phyloP scores from a whole-genome alignment of 2,888 invertebrate species.

The Polietes domitor region DNA sequence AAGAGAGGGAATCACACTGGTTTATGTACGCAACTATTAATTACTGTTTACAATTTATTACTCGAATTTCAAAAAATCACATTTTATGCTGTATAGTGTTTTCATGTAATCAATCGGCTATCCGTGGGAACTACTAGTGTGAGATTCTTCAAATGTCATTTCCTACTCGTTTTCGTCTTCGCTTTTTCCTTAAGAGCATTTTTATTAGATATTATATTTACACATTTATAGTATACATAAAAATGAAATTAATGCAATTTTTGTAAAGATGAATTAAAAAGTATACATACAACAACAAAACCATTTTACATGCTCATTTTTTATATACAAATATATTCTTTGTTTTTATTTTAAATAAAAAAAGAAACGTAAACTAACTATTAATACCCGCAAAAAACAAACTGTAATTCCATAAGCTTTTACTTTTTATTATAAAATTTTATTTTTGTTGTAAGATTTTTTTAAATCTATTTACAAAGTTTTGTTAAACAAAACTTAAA shows the following conservation, averaged over 20 bases:
- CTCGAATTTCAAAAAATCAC: conserved; percentile 27
- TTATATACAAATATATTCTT: conserved; percentile 38
- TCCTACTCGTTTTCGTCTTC: conserved; percentile 15
- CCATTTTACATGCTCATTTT: conserved; percentile 51
- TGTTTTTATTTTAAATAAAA: conserved; percentile 44
- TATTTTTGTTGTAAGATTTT: conserved; percentile 69
- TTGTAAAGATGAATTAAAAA: conserved; percentile 42
- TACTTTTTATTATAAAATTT: conserved; percentile 66
- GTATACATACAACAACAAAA: conserved; percentile 45
- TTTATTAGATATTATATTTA: conserved; percentile 46
- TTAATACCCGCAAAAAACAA: conserved; percentile 60
- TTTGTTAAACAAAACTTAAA: conserved; percentile 62
- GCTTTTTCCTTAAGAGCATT: conserved; percentile 48
- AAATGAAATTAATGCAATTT: conserved; percentile 53
- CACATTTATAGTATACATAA: conserved; percentile 42
- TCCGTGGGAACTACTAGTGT: not conserved
- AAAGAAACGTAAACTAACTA: conserved; percentile 39
- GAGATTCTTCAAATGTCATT: conserved; percentile 1
- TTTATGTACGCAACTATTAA: not conserved
- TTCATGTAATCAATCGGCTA: not conserved
- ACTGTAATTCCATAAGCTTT: conserved; percentile 70
- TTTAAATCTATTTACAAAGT: conserved; percentile 65
- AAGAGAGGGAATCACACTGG: conserved; percentile 1
- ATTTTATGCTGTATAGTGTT: not conserved
- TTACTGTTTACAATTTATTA: not conserved